These are phyloP conservation scores for cattle (Bos taurus) DNA, from an alignment of 2,113 vertebrate genomes.

Conservation along the genomic window DNA sequence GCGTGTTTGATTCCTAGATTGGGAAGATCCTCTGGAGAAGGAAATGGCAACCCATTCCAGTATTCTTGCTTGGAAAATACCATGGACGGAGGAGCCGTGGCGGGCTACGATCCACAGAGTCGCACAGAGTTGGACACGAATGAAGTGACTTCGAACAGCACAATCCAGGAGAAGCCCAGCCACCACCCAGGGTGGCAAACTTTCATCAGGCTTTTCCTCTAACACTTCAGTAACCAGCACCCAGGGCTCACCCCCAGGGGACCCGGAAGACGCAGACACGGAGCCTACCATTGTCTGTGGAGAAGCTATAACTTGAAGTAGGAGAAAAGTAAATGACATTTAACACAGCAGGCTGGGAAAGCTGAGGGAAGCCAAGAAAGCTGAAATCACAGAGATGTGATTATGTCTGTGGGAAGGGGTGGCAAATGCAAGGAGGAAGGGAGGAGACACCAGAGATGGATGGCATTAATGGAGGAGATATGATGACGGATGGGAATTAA, in stretches of 20 bases:
- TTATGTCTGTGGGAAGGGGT: background rate
- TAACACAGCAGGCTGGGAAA: background rate
- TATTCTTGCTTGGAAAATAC: background rate
- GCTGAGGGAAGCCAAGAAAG: background rate
- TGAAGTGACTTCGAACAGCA: background rate
- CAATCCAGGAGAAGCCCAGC: background rate
- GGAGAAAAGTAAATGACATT: background rate
- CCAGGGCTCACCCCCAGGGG: background rate
- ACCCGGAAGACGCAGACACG: background rate
- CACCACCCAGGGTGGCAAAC: background rate
- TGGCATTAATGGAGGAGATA: background rate
- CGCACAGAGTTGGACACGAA: rapidly evolving
- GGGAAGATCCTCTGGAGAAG: background rate
- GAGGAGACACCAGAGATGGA: background rate
- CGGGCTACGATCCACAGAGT: rapidly evolving
- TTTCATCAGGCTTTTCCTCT: background rate
- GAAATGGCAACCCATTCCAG: background rate
- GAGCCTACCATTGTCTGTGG: background rate
- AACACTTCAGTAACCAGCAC: background rate
- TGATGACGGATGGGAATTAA: background rate
- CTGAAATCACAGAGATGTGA: background rate
- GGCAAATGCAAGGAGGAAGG: background rate
- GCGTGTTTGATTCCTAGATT: background rate
- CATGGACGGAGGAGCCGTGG: background rate
- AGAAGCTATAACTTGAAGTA: background rate